Percentiles rank a stretch among this genome's conserved stretches.
Conservation (phyloP, 2,888 invertebrate genomes). For the Lamproptera curius region DNA sequence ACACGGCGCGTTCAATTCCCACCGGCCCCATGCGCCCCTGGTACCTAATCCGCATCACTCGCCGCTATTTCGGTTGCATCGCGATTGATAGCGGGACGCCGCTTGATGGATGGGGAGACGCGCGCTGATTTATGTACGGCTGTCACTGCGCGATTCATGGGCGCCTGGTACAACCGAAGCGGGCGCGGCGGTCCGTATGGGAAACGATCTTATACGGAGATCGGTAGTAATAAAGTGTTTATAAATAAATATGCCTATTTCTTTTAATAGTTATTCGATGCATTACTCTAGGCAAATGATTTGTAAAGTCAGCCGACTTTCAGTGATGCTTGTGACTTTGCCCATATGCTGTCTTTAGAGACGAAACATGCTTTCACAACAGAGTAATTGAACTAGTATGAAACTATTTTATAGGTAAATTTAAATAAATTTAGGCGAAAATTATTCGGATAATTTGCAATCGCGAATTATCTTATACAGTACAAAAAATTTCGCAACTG, state of each 20-base stretch:
- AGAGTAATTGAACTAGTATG: no score
- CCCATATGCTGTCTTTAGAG: neutral
- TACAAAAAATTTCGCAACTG: no score
- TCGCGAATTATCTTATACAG: no score
- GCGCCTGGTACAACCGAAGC: conserved; percentile 47
- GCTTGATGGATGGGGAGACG: conserved; percentile 65
- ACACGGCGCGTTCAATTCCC: neutral
- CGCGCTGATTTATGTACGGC: conserved; percentile 63
- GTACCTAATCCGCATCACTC: conserved; percentile 5
- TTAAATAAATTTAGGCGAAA: no score
- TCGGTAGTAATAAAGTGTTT: neutral
- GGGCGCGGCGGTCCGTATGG: conserved; percentile 15
- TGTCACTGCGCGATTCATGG: conserved; percentile 56
- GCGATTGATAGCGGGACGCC: conserved; percentile 63
- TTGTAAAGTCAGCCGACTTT: neutral
- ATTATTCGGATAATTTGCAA: no score
- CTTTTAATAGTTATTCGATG: neutral
- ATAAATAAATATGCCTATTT: neutral
- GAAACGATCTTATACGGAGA: neutral
- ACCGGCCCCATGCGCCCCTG: neutral
- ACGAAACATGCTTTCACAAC: no score
- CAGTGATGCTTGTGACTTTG: neutral
- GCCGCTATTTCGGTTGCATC: conserved; percentile 58
- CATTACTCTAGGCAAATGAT: neutral
- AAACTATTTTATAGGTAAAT: no score